These are phyloP conservation scores for Eurypyga helias DNA, from an alignment of 2,113 vertebrate species.

Conservation along the genomic window DNA sequence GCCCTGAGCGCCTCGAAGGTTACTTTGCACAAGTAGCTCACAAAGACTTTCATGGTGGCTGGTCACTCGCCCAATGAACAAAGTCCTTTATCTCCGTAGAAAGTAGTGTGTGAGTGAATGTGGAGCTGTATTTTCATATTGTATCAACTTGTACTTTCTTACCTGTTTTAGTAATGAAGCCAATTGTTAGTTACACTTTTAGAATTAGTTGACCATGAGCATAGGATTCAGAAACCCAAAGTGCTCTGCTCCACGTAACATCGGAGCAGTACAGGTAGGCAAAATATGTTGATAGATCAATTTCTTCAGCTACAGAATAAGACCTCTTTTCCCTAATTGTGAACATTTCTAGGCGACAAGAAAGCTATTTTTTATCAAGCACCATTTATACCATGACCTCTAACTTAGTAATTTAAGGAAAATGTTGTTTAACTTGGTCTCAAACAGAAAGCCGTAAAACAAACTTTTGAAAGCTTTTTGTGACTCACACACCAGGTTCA, in stretches of 20 bases:
- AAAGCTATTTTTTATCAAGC: background rate
- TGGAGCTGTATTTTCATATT: background rate
- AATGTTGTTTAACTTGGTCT: background rate
- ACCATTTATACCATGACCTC: background rate
- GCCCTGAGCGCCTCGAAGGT: background rate
- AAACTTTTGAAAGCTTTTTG: background rate
- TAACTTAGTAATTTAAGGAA: background rate
- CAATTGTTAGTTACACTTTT: background rate
- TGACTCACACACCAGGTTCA: background rate
- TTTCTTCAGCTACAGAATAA: background rate
- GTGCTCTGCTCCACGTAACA: background rate
- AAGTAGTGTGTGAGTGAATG: background rate
- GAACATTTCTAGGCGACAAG: background rate
- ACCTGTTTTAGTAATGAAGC: background rate
- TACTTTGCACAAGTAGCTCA: background rate
- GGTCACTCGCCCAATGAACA: background rate
- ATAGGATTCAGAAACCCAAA: background rate
- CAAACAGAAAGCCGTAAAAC: background rate
- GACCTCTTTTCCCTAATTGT: background rate
- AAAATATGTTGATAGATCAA: fast-evolving
- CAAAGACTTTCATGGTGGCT: background rate
- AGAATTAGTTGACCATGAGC: background rate
- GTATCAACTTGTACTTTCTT: background rate
- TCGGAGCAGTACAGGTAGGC: background rate
- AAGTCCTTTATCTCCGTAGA: background rate